Evolutionary conservation across 1,140 invertebrate species (phyloP), one percentile per base, ranked within the genome.

Genomic region (Chrysopa pallens): DNA sequence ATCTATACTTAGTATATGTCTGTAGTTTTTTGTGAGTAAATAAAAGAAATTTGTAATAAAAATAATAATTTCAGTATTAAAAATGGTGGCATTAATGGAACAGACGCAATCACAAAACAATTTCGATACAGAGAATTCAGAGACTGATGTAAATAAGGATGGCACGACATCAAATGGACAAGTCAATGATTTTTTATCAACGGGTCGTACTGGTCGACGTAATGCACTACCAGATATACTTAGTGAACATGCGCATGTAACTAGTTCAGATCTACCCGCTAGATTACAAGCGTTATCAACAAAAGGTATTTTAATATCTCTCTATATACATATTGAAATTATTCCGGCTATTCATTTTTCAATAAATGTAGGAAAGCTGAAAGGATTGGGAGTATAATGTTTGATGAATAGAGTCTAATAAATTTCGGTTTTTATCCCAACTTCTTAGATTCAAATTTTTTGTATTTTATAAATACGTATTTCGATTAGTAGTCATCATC

Each of bases 141-240:
- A 48, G 27, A 39, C 39, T 11, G 47, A 33, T 12, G 46, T 45
- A 39, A 44, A 49, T n/a, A 39, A 43, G 0, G 44, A 47, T 27
- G 40, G 13, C 29, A 27, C 36, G 6, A 29, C 13, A 9, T 12
- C 17, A 9, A 39, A 36, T 13, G 29, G 7, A 28, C n/a, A 41
- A 38, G 15, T 29, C 59, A 5, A 57, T 49, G 77, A 81, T 42
- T 83, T 84, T 53, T 59, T 80, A 6, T 72, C 70, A 7, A 76
- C 78, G 1, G 78, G 78, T 7, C 62, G 80, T 47, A 78, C 77
- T 1, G 80, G 80, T 17, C 63, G 80, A 41, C 58, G 80, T 44
- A 84, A 85, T 56, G 80, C 80, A 4, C 50, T 84, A 48, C 70
- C 78, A 8, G 72, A 83, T 51, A 78, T 80, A 39, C 57, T 74